Conservation (phyloP, 2,113 vertebrate genomes). For the Condylura cristata region DNA sequence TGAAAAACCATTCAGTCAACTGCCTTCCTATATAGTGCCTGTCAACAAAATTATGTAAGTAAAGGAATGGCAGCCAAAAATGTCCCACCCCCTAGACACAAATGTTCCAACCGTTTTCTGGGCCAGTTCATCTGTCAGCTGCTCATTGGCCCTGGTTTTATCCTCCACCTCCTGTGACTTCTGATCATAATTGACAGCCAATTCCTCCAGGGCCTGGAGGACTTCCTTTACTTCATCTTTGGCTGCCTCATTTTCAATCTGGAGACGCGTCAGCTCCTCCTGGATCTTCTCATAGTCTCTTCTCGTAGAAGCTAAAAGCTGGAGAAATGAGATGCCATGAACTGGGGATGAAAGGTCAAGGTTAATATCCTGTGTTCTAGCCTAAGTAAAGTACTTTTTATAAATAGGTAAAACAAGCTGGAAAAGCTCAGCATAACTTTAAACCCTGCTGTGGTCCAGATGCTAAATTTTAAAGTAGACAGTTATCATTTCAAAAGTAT, state of each 20-base stretch:
- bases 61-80: background rate
- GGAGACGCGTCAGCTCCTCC: constrained; percentile 94
- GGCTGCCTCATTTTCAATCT: constrained; percentile 94
- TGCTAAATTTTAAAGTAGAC: background rate
- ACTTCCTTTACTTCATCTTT: constrained; percentile 98
- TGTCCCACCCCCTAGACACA: background rate
- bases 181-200: constrained; percentile 96
- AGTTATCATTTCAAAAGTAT: constrained; percentile 33
- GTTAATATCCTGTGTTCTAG: background rate
- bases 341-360: background rate
- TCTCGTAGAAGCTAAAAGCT: constrained; percentile 94
- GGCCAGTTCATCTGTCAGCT: constrained; percentile 91
- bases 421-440: background rate
- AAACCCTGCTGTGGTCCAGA: background rate
- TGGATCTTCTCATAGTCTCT: constrained; percentile 95
- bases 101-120: constrained; percentile 88
- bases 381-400: constrained; percentile 13
- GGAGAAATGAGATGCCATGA: background rate
- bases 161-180: constrained; percentile 95
- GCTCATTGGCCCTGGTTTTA: constrained; percentile 88
- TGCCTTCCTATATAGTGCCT: background rate
- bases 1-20: background rate
- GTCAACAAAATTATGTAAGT: background rate
- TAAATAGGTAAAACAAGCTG: background rate
- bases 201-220: constrained; percentile 95